phyloP scores from a whole-genome alignment of 23 tunicate genomes.

The Corella eumyota region DNA sequence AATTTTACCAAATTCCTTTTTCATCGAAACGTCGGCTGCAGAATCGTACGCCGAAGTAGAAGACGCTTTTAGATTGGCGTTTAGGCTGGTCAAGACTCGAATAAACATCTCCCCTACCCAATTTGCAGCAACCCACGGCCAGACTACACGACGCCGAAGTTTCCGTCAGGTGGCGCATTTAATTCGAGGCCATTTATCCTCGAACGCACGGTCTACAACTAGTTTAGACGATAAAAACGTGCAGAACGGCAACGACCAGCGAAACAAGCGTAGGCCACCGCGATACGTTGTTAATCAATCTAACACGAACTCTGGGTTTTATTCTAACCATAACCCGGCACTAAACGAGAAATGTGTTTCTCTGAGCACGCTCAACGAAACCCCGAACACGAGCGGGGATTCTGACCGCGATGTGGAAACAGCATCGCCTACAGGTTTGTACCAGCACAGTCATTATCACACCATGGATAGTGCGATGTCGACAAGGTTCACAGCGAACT shows the following conservation, averaged over 20 bases:
- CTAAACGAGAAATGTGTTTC: slow-evolving; percentile 21
- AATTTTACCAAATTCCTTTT: slow-evolving; percentile 12
- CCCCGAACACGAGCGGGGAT: too few species aligned
- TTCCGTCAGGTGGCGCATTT: slow-evolving; percentile 36
- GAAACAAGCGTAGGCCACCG: background rate
- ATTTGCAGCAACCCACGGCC: background rate
- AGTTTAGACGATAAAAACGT: too few species aligned
- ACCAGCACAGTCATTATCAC: slow-evolving; percentile 8
- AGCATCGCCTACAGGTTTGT: background rate
- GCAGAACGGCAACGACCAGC: too few species aligned
- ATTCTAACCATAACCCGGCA: background rate
- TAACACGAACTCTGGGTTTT: background rate
- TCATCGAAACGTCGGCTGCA: slow-evolving; percentile 45
- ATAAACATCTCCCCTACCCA: background rate
- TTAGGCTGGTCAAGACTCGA: slow-evolving; percentile 16
- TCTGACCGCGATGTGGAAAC: background rate
- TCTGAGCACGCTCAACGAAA: slow-evolving; percentile 22
- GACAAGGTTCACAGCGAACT: background rate
- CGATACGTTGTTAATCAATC: background rate
- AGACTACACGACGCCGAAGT: slow-evolving; percentile 3
- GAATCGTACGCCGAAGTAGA: slow-evolving; percentile 37
- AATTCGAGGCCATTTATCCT: slow-evolving; percentile 41
- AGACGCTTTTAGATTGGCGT: slow-evolving; percentile 13
- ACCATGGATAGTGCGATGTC: slow-evolving; percentile 15
- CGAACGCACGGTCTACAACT: too few species aligned